Conservation (phyloP, 2,888 invertebrate genomes). For the Nemotelus pantherinus region DNA sequence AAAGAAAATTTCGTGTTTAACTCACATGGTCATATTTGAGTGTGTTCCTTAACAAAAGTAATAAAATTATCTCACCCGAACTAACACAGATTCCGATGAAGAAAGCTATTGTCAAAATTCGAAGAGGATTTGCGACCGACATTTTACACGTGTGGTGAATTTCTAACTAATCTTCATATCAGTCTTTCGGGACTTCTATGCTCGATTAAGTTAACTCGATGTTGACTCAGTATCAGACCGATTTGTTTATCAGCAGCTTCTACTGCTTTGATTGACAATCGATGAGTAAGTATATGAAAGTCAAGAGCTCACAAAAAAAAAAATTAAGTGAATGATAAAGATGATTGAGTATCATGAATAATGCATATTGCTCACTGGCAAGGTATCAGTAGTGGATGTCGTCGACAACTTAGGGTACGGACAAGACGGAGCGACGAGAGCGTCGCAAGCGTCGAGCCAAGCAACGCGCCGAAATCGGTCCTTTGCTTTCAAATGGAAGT, state of each 20-base stretch:
- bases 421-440: too few species aligned
- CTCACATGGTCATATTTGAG: neutral
- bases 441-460: too few species aligned
- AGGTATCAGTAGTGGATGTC: too few species aligned
- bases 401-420: too few species aligned
- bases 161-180: slow-evolving; percentile 7
- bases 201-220: neutral
- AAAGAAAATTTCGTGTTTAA: neutral
- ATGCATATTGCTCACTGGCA: too few species aligned
- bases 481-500: too few species aligned
- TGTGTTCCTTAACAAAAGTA: neutral
- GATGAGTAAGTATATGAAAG: neutral
- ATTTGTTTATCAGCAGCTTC: slow-evolving; percentile 30
- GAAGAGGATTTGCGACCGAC: neutral
- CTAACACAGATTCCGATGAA: neutral
- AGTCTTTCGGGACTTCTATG: neutral
- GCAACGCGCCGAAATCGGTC: too few species aligned
- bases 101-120: neutral
- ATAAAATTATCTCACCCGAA: slow-evolving; percentile 4
- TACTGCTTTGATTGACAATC: slow-evolving; percentile 26
- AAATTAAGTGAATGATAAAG: too few species aligned
- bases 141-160: slow-evolving; percentile 3
- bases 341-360: too few species aligned
- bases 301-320: too few species aligned
- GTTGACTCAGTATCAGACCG: slow-evolving; percentile 15